Conservation (phyloP, 1,140 invertebrate genomes). For the Drosophila chauvacae region DNA sequence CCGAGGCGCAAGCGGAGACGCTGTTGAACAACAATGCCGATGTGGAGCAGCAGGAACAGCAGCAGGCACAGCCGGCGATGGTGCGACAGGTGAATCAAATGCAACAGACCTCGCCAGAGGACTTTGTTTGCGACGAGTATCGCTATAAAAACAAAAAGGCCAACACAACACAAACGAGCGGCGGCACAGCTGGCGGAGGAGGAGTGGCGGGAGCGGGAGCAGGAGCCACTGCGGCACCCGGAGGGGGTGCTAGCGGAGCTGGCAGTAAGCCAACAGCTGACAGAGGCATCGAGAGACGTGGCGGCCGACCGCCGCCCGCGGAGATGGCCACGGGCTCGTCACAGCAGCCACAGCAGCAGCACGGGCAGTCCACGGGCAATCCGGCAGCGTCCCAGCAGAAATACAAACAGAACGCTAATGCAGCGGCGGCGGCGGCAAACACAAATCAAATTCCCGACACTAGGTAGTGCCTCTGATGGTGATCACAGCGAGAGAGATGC, state of each 20-base stretch:
- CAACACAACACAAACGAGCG: constrained; percentile 71
- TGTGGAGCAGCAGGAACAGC: constrained; percentile 60
- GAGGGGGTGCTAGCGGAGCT: constrained; percentile 45
- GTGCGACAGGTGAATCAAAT: constrained; percentile 83
- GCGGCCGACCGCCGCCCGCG: constrained; percentile 66
- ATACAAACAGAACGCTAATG: constrained; percentile 75
- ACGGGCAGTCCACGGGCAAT: constrained; percentile 43
- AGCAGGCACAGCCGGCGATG: constrained; percentile 49
- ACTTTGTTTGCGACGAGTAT: constrained; percentile 81
- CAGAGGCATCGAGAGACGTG: constrained; percentile 78
- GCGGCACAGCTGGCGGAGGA: constrained; percentile 33
- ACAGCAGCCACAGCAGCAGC: constrained; percentile 63
- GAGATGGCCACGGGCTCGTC: constrained; percentile 74
- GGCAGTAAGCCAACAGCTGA: constrained; percentile 76
- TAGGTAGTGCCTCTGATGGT: constrained; percentile 82
- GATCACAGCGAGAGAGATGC: constrained; percentile 42
- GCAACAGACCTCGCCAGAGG: constrained; percentile 83
- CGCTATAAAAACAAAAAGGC: constrained; percentile 77
- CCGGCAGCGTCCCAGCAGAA: constrained; percentile 65
- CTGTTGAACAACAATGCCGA: constrained; percentile 80
- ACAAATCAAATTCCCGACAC: constrained; percentile 84
- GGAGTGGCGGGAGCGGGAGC: constrained; percentile 31
- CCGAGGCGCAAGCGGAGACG: constrained; percentile 74
- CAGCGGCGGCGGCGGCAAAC: constrained; percentile 61
- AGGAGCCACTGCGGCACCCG: constrained; percentile 44